A percentile compares a stretch with the other conserved stretches of the same genome.
phyloP scores from a whole-genome alignment of 2,113 vertebrate genomes.

The Parus major region DNA sequence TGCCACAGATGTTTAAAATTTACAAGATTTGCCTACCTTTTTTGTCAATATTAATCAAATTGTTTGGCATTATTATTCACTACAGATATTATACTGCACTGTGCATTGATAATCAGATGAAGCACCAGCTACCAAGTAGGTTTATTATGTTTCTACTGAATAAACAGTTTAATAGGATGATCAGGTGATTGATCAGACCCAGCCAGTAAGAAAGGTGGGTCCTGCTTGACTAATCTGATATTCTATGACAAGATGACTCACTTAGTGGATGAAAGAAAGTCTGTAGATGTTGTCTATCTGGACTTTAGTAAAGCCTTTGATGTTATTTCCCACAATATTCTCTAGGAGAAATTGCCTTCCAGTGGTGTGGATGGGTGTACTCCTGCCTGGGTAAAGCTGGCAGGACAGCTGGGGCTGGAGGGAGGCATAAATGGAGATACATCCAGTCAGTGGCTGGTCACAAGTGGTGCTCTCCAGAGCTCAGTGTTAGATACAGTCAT shows the following conservation, averaged over 20 bases:
- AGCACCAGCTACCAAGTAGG: background rate
- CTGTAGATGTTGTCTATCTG: background rate
- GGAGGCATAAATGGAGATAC: background rate
- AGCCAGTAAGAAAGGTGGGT: background rate
- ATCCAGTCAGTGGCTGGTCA: background rate
- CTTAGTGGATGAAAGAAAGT: background rate
- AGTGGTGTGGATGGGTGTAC: background rate
- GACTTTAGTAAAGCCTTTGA: background rate
- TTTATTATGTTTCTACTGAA: background rate
- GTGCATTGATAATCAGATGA: background rate
- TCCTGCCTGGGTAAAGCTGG: background rate
- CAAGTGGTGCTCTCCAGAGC: background rate
- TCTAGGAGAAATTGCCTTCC: background rate
- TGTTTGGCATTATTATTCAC: background rate
- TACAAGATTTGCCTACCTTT: background rate
- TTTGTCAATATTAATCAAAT: background rate
- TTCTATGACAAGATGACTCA: background rate
- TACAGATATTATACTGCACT: background rate
- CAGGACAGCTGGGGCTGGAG: accelerated
- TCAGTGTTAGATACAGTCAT: background rate
- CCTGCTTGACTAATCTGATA: background rate
- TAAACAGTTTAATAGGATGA: background rate
- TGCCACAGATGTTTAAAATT: background rate
- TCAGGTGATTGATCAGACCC: background rate
- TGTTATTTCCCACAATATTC: background rate